Conservation (phyloP, 2,113 vertebrate genomes). For the Tiliqua scincoides region DNA sequence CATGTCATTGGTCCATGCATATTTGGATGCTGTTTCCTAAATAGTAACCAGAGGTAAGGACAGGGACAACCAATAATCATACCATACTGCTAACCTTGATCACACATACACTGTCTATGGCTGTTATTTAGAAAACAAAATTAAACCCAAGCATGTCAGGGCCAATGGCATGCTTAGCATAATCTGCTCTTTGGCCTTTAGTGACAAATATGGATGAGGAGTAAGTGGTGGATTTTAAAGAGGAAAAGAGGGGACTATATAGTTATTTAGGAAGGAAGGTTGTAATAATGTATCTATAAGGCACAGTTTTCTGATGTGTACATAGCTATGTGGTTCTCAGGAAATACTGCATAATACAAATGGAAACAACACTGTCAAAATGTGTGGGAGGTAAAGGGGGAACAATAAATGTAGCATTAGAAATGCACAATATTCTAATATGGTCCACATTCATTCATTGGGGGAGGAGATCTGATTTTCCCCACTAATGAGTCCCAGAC, state of each 20-base stretch:
- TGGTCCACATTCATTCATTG: background rate
- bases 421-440: background rate
- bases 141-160: no score
- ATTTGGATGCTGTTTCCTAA: no score
- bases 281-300: background rate
- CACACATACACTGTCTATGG: background rate
- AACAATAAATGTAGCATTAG: background rate
- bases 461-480: background rate
- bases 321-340: conserved; percentile 11
- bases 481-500: background rate
- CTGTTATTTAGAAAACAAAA: background rate
- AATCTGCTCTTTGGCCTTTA: background rate
- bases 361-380: background rate
- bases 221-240: background rate
- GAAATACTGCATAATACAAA: background rate
- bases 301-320: background rate
- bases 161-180: no score
- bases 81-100: no score
- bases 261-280: background rate
- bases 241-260: background rate
- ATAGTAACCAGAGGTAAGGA: no score
- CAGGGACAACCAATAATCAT: no score
- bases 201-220: background rate
- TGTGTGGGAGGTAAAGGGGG: background rate
- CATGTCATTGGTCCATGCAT: no score